phyloP scores from a whole-genome alignment of 2,113 vertebrate species.

The Puma concolor region DNA sequence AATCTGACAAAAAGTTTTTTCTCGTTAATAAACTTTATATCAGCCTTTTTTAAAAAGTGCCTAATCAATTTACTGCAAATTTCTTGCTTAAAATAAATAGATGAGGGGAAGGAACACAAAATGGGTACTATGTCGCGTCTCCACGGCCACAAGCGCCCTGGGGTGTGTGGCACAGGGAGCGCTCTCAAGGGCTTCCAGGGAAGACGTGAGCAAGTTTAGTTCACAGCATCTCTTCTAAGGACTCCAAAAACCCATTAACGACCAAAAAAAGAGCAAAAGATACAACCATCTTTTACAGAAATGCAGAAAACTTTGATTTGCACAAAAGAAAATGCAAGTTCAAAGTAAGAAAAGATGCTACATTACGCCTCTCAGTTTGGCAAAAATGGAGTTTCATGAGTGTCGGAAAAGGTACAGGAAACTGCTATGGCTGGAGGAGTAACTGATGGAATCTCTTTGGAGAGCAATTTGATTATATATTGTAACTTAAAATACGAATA shows the following conservation, averaged over 20 bases:
- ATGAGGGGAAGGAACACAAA: background rate
- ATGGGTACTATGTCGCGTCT: background rate
- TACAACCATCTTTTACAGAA: background rate
- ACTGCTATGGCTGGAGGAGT: background rate
- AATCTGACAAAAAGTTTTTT: background rate
- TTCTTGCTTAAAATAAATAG: background rate
- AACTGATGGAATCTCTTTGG: background rate
- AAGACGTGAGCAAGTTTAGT: background rate
- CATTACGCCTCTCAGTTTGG: background rate
- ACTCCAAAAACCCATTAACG: background rate
- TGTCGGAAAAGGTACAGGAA: background rate
- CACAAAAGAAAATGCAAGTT: background rate
- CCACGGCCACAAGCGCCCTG: too few relatives aligned
- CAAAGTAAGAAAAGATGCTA: background rate
- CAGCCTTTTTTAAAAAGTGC: background rate
- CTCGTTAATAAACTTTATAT: background rate
- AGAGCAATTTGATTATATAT: background rate
- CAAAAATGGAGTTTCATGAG: background rate
- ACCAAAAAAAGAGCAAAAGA: background rate
- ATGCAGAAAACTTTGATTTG: background rate
- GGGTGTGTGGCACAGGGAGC: accelerated
- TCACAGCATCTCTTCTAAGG: background rate
- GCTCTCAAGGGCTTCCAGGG: background rate
- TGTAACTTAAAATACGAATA: background rate
- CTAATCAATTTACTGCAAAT: background rate